These are phyloP conservation scores for Platygyra sinensis DNA, from an alignment of 64 coral and sea anemone species.

Conservation along the genomic window DNA sequence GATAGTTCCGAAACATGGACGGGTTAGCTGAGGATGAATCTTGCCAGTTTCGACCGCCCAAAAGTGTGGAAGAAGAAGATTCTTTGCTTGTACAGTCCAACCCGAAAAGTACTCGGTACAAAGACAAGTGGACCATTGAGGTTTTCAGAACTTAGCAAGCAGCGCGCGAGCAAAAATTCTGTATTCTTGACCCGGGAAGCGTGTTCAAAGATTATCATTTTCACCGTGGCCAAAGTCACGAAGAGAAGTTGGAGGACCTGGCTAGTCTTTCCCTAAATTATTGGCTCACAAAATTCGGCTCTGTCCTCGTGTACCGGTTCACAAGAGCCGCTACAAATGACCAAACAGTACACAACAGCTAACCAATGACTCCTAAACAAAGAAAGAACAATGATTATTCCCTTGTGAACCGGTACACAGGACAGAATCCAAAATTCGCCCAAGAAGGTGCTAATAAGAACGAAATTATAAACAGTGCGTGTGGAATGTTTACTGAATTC, in stretches of 20 bases:
- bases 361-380: too few relatives aligned
- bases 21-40: not conserved
- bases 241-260: not conserved
- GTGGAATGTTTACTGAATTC: not conserved
- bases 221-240: not conserved
- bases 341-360: too few relatives aligned
- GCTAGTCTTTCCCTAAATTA: conserved; percentile 3
- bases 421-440: conserved; percentile 22
- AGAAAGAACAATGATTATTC: too few relatives aligned
- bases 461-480: not conserved
- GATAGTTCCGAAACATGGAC: not conserved
- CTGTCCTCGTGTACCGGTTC: too few relatives aligned
- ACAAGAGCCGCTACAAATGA: too few relatives aligned
- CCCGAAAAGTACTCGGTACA: conserved; percentile 7
- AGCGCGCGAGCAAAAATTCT: not conserved
- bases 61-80: too few relatives aligned
- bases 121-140: not conserved
- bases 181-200: not conserved
- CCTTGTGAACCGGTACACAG: too few relatives aligned
- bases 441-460: not conserved
- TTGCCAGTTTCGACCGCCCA: not conserved
- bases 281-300: conserved; percentile 14
- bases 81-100: not conserved
- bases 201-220: not conserved
- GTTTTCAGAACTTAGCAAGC: not conserved